Conservation (phyloP, 2,797 vertebrate species). For the Pseudomugil tenellus region DNA sequence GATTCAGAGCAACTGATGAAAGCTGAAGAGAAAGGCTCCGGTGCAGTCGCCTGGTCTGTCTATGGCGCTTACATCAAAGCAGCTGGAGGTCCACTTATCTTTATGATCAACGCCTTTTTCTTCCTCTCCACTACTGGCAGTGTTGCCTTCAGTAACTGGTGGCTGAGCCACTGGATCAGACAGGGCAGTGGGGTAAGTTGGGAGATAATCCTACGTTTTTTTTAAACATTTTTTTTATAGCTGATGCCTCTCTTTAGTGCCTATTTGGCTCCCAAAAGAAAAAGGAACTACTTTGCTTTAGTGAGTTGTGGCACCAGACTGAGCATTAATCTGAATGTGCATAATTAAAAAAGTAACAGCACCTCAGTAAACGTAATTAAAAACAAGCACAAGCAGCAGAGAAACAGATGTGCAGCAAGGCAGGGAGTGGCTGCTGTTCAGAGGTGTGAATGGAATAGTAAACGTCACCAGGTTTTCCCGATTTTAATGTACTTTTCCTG, state of each 20-base stretch:
- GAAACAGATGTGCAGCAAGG: constrained; percentile 77
- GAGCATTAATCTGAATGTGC: constrained; percentile 71
- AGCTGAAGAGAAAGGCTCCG: constrained; percentile 84
- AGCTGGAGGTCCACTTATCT: constrained; percentile 81
- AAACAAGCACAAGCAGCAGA: constrained; percentile 61
- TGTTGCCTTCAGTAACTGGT: constrained; percentile 87
- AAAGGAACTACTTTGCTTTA: constrained; percentile 46
- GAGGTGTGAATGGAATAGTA: constrained; percentile 70
- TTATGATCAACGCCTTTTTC: constrained; percentile 81
- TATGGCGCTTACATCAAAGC: constrained; percentile 86
- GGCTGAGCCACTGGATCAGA: constrained; percentile 88
- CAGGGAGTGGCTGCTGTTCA: constrained; percentile 56
- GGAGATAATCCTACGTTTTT: constrained; percentile 4
- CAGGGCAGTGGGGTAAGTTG: constrained; percentile 87
- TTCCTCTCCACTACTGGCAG: constrained; percentile 86
- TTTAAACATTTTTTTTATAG: constrained; percentile 22
- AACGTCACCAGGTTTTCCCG: constrained; percentile 45
- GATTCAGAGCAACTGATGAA: constrained; percentile 81
- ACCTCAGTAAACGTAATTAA: constrained; percentile 73
- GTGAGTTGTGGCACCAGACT: constrained; percentile 44
- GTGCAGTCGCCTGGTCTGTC: constrained; percentile 80
- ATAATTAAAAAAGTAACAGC: constrained; percentile 72
- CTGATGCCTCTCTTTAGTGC: constrained; percentile 15
- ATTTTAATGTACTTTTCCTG: constrained; percentile 45
- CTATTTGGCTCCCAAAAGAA: constrained; percentile 44